Conservation (phyloP, 2,113 vertebrate species). For the Aegithalos caudatus region DNA sequence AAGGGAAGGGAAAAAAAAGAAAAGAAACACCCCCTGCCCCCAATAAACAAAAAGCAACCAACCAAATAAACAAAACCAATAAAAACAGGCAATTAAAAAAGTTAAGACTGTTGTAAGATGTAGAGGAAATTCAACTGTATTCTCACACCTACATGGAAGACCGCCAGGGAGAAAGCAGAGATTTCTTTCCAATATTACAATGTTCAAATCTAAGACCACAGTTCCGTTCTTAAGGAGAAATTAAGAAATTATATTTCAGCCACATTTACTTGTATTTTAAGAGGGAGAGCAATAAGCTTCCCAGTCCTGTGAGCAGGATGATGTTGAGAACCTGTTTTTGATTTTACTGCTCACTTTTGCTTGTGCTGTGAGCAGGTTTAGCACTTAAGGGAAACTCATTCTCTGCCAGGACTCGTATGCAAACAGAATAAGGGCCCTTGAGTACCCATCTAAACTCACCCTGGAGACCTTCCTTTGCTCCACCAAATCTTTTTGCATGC, state of each 20-base stretch:
- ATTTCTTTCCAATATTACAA: accelerated
- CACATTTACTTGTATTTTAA: background rate
- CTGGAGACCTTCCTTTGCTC: background rate
- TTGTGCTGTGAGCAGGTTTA: background rate
- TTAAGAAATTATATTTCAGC: background rate
- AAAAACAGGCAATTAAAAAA: background rate
- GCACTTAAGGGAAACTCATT: background rate
- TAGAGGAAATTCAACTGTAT: background rate
- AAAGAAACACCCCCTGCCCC: too few relatives aligned
- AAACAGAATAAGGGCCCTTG: accelerated
- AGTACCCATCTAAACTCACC: background rate
- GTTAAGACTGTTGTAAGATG: background rate
- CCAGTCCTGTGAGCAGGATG: accelerated
- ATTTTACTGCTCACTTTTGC: background rate
- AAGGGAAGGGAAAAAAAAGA: too few relatives aligned
- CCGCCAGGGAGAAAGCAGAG: accelerated
- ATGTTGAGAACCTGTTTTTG: accelerated
- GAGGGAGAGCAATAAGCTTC: background rate
- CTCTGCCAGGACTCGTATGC: background rate
- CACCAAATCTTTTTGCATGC: background rate
- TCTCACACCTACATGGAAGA: background rate
- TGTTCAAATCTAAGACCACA: background rate
- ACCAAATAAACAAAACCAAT: too few relatives aligned
- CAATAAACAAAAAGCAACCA: too few relatives aligned
- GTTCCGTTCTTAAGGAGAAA: background rate